phyloP scores from a whole-genome alignment of 2,113 vertebrate species.

The Talpa occidentalis region DNA sequence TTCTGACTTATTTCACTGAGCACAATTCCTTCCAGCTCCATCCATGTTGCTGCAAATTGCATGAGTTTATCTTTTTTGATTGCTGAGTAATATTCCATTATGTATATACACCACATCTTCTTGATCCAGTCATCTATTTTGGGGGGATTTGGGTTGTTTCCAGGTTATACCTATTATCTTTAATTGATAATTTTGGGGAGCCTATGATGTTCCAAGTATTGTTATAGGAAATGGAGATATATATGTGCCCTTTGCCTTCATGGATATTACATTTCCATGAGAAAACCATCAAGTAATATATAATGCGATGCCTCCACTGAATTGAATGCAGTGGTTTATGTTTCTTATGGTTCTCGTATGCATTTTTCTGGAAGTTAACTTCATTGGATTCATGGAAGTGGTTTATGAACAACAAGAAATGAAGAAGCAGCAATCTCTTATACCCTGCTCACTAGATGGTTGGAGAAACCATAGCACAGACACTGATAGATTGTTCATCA shows the following conservation, averaged over 20 bases:
- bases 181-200: not conserved
- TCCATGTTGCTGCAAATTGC: too few relatives aligned
- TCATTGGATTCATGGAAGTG: not conserved
- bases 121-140: too few relatives aligned
- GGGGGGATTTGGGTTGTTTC: too few relatives aligned
- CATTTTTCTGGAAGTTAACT: not conserved
- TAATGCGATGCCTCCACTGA: not conserved
- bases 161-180: too few relatives aligned
- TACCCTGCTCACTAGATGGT: not conserved
- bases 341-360: not conserved
- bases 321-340: not conserved
- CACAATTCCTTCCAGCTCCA: too few relatives aligned
- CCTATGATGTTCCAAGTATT: not conserved
- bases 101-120: too few relatives aligned
- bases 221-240: not conserved
- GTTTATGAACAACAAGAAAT: conserved; percentile 19
- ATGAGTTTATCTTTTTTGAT: too few relatives aligned
- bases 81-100: too few relatives aligned
- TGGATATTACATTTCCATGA: not conserved
- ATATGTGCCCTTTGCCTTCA: not conserved
- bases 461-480: not conserved
- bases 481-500: not conserved
- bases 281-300: not conserved
- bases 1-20: too few relatives aligned
- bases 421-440: not conserved